Evolutionary conservation across 2,797 vertebrate genomes (phyloP).

Genomic region (Channallabes apus): DNA sequence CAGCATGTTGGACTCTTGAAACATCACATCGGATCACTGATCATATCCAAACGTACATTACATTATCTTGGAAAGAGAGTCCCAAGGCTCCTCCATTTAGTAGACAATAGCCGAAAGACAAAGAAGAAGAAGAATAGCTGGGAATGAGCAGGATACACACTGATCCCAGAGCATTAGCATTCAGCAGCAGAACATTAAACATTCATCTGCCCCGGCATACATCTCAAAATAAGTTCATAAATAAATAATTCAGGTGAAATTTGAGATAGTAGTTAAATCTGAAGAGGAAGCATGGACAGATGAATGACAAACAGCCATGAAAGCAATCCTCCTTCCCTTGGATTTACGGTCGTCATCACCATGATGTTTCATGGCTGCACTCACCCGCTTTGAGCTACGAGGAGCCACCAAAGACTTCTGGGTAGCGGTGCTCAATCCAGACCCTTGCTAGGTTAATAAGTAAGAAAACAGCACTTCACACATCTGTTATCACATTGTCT

Average conservation of each 20-base stretch:
- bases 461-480: constrained; percentile 45
- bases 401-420: constrained; percentile 70
- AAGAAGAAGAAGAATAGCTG: too few species aligned
- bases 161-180: constrained; percentile 36
- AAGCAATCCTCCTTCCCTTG: constrained; percentile 34
- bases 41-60: neutral
- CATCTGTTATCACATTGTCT: neutral
- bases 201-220: constrained; percentile 35
- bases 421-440: constrained; percentile 68
- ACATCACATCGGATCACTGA: neutral
- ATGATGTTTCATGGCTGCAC: constrained; percentile 56
- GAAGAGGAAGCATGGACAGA: constrained; percentile 27
- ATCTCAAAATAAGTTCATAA: neutral
- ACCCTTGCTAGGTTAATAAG: constrained; percentile 63
- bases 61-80: neutral
- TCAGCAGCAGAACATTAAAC: constrained; percentile 39
- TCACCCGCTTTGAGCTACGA: constrained; percentile 75
- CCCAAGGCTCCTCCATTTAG: neutral
- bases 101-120: too few species aligned
- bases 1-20: neutral
- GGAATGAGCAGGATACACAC: constrained; percentile 27
- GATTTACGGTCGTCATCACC: constrained; percentile 37
- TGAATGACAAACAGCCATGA: constrained; percentile 56
- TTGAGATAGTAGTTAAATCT: neutral
- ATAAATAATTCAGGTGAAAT: neutral